Evolutionary conservation across 2,888 invertebrate genomes (phyloP), one percentile per base, ranked within the genome.

Genomic region (Lasioglossum oenotherae): DNA sequence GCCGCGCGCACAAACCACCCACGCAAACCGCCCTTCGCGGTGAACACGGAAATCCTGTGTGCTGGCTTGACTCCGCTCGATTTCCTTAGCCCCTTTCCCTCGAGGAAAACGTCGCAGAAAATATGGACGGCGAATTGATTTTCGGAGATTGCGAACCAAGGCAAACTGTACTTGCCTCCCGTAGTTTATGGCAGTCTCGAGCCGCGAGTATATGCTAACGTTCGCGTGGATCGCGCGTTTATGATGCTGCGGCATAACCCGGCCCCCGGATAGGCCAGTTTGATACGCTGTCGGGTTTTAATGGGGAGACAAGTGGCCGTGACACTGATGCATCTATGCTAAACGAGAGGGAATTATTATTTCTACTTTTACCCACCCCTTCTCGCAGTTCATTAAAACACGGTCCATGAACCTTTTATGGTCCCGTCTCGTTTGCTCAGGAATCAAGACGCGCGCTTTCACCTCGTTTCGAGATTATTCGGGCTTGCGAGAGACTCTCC

Each of bases 1-100:
- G 76, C 86, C 78, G 82, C 49, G 82, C 49, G 49, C 23, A 0
- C 49, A 23, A 46, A 60, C 60, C 60, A 27, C 60, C 60, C 60
- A 27, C 57, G 57, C 57, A 4, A 53, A 53, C 49, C 60, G 60
- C 60, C 60, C 27, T 27, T 8, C 49, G 49, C 49, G 49, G 49
- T 53, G 49, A 27, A 60, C 60, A n/a, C 60, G 60, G 60, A 60
- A 60, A n/a, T 60, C 60, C 60, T 57, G 57, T 57, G 57, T 10
- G 60, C n/a, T 4, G 1, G 57, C 57, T n/a, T 27, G 60, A n/a
- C 4, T 60, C 27, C 60, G 60, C 60, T 60, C 60, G 60, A 60
- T 60, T n/a, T 60, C 60, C 60, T 27, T 1, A 5, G n/a, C 4
- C 27, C 27, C 4, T 27, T 60, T 27, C 14, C 57, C 57, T 14